Base-by-base conservation (phyloP, 1,140 invertebrate species). In the Musca domestica region DNA sequence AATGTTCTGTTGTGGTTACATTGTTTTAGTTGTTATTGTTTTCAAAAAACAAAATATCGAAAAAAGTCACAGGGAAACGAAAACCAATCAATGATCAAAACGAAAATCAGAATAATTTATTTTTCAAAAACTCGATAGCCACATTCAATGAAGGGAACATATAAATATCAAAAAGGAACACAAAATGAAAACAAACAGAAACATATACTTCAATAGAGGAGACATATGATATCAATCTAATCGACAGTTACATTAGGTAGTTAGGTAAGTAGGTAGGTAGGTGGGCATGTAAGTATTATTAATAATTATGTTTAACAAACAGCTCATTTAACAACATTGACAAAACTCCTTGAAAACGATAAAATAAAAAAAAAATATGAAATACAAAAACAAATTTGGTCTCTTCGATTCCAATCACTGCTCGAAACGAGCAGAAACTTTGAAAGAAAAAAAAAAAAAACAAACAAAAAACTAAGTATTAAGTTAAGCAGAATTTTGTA, bases 1-100 rank as follows among this genome's bases (percentile, higher is more conserved):
- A 61, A 61, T 61, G 56, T 61, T 61, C 56, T 61, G 56, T 61
- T 61, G 56, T 61, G 56, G 56, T 61, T 61, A 61, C 34, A 34
- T 61, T 61, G 56, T 61, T 61, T 61, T 61, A 61, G 56, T 61
- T 41, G 12, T 64, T 64, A 64, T 47, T 64, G 63, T 64, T 64
- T 49, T 17, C 22, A 41, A 41, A 12, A 61, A 61, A 58, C 23
- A 58, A 17, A 61, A 61, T 12, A 56, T 41, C 14, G 12, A 58
- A 25, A 30, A 61, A 34, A 61, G 34, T 58, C 1, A 25, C 25
- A n/a, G n/a, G 4, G 30, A n/a, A 15, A 61, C 23, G n/a, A 30
- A 58, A 61, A 30, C 17, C 12, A 41, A 41, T 41, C 10, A 12
- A 41, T 41, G 34, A 41, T 41, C 34, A 41, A 41, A 41, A 7